Conservation (phyloP, 2,113 vertebrate genomes). For the Triplophysa siluroides region DNA sequence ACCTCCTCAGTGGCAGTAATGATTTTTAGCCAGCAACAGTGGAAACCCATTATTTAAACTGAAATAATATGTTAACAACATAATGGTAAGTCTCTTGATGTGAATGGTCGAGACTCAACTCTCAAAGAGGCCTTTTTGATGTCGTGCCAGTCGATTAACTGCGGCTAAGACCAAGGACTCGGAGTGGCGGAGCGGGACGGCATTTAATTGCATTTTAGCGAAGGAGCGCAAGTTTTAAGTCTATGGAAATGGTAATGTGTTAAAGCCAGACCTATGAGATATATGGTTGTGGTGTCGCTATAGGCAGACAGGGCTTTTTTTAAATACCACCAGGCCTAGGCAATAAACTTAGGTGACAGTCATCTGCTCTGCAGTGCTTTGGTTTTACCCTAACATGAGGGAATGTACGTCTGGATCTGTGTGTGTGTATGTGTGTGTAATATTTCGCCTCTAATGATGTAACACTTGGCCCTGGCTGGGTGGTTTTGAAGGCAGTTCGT, state of each 20-base stretch:
- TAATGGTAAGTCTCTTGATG: conserved; percentile 54
- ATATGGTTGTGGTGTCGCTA: conserved; percentile 50
- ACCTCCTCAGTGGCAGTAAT: conserved; percentile 36
- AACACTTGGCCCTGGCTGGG: conserved; percentile 60
- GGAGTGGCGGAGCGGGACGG: conserved; percentile 31
- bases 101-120: conserved; percentile 37
- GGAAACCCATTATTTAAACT: conserved; percentile 47
- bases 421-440: conserved; percentile 31
- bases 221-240: conserved; percentile 42
- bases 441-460: conserved; percentile 56
- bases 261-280: conserved; percentile 52
- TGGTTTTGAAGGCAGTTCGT: conserved; percentile 54
- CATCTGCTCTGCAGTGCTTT: conserved; percentile 52
- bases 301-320: conserved; percentile 37
- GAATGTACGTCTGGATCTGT: conserved; percentile 38
- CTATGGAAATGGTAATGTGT: conserved; percentile 46
- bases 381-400: conserved; percentile 48
- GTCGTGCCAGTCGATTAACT: conserved; percentile 57
- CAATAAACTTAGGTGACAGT: conserved; percentile 55
- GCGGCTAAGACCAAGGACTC: conserved; percentile 49
- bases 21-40: conserved; percentile 48
- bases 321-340: conserved; percentile 52
- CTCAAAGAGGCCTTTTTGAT: conserved; percentile 50
- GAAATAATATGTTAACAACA: conserved; percentile 60
- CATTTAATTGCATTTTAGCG: conserved; percentile 56